Percentiles rank a stretch among this genome's conserved stretches.
phyloP scores from a whole-genome alignment of 2,113 vertebrate species.

The Calyptommatus sinebrachiatus region DNA sequence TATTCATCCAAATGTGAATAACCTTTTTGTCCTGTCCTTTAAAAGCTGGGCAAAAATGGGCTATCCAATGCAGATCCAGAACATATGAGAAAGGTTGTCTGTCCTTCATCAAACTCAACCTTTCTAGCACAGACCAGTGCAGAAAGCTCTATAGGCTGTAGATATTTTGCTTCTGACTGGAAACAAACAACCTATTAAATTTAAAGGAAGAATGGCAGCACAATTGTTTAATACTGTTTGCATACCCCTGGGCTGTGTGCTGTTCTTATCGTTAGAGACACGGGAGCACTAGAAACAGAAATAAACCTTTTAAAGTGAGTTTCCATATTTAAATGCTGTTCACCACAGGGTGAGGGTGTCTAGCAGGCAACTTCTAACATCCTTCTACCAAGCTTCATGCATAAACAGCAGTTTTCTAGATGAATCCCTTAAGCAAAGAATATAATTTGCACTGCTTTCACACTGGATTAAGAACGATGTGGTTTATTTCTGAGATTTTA shows the following conservation, averaged over 20 bases:
- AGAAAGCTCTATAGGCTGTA: neutral
- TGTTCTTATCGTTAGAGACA: neutral
- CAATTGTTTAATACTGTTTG: neutral
- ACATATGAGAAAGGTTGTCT: no score
- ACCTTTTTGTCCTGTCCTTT: no score
- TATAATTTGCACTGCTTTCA: neutral
- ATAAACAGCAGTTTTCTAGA: neutral
- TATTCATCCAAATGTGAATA: no score
- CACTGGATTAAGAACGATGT: neutral
- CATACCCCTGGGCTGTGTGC: neutral
- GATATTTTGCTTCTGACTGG: neutral
- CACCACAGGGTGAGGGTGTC: neutral
- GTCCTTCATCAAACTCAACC: no score
- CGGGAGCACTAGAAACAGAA: neutral
- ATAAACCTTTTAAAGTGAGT: neutral
- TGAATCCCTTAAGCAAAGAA: neutral
- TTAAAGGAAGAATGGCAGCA: neutral
- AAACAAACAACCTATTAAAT: constrained; percentile 5
- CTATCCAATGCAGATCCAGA: no score
- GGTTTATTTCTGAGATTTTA: no score
- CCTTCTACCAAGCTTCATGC: neutral
- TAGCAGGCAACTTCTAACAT: neutral
- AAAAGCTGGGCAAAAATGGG: no score
- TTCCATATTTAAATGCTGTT: neutral
- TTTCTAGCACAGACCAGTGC: no score